These are phyloP conservation scores for Lycopodina hypogea DNA, from an alignment of 37 sponge, comb jelly and placozoan species.

Conservation along the genomic window DNA sequence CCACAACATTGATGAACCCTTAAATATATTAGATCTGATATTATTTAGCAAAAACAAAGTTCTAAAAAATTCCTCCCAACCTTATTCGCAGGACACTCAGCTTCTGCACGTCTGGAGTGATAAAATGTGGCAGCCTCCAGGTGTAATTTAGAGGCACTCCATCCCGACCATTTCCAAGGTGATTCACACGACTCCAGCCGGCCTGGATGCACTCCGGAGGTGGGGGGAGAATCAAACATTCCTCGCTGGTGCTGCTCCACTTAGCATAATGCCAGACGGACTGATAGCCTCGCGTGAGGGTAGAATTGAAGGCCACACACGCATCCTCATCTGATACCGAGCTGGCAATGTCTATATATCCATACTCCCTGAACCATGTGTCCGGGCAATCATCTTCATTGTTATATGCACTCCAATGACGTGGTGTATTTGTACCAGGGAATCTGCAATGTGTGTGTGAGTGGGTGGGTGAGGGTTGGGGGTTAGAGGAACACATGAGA, in stretches of 20 bases:
- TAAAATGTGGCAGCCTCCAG: slow-evolving; percentile 82
- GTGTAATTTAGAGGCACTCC: slow-evolving; percentile 82
- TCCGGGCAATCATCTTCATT: slow-evolving; percentile 67
- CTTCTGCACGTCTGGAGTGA: slow-evolving; percentile 39
- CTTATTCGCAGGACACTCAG: slow-evolving; percentile 83
- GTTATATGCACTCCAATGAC: slow-evolving; percentile 58
- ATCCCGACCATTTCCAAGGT: slow-evolving; percentile 94
- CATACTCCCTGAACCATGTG: slow-evolving; percentile 62
- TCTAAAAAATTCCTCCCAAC: too few species aligned
- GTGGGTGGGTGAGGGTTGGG: too few species aligned
- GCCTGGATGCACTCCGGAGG: slow-evolving; percentile 76
- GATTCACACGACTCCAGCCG: slow-evolving; percentile 92
- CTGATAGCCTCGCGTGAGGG: slow-evolving; percentile 30
- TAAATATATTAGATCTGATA: too few species aligned
- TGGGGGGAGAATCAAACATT: slow-evolving; percentile 65
- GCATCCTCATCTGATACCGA: slow-evolving; percentile 5
- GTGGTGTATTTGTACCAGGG: not conserved
- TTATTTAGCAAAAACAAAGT: too few species aligned
- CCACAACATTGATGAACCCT: too few species aligned
- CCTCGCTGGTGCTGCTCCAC: not conserved
- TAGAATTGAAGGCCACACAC: slow-evolving; percentile 35
- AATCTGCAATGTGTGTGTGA: not conserved
- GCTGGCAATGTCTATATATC: slow-evolving; percentile 69
- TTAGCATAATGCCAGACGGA: slow-evolving; percentile 55
- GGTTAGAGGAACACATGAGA: too few species aligned